A percentile compares a stretch with the other conserved stretches of the same genome.
These are phyloP conservation scores for Oeneis ivallda DNA, from an alignment of 2,888 invertebrate species.

Conservation along the genomic window DNA sequence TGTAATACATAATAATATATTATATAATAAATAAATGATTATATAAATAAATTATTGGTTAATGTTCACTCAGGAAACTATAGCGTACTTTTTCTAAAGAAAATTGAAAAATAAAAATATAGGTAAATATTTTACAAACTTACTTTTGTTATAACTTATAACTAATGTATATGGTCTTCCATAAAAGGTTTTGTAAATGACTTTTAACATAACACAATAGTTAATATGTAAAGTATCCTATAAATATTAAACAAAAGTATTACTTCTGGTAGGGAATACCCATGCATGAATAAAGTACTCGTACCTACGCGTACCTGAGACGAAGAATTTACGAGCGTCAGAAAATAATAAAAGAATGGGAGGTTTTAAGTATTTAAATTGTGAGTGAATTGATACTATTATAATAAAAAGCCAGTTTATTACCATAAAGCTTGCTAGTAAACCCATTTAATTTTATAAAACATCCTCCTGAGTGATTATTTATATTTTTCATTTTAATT, in stretches of 20 bases:
- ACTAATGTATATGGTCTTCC: not conserved
- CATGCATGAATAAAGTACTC: not conserved
- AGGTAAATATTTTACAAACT: too few species aligned
- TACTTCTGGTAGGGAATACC: constrained; percentile 1
- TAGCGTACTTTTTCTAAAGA: too few species aligned
- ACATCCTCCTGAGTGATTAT: constrained; percentile 6
- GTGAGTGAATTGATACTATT: not conserved
- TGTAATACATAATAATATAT: too few species aligned
- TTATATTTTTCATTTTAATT: constrained; percentile 1
- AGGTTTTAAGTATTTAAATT: not conserved
- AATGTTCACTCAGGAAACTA: too few species aligned
- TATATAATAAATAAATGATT: too few species aligned
- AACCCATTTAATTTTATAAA: constrained; percentile 4
- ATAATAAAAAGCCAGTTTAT: constrained; percentile 1
- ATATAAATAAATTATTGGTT: too few species aligned
- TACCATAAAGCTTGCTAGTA: not conserved
- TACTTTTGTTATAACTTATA: not conserved
- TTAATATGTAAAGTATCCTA: constrained; percentile 1
- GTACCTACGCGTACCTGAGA: not conserved
- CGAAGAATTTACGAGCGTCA: constrained; percentile 8
- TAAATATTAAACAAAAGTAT: not conserved
- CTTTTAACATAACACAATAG: too few species aligned
- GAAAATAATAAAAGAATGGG: constrained; percentile 10
- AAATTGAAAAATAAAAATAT: too few species aligned
- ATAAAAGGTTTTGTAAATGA: not conserved